Base-by-base conservation (phyloP, 2,113 vertebrate genomes). In the Coreoperca whiteheadi region DNA sequence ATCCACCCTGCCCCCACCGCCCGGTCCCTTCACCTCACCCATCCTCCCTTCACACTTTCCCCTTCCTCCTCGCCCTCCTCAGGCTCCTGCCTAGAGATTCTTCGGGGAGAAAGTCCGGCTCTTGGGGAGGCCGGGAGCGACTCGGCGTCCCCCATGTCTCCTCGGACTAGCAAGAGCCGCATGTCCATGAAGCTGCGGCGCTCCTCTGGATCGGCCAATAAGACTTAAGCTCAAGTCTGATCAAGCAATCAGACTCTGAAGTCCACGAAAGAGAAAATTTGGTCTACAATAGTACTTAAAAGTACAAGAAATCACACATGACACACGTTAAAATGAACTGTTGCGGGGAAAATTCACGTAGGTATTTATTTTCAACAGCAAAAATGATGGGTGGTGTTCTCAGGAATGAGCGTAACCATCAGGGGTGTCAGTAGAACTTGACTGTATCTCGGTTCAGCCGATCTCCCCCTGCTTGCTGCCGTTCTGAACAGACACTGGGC, bases 161-260 rank as follows among this genome's bases (percentile, higher is more conserved):
- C 98, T 94, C 97, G 98, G 94, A 97, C 97, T 97, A 99, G 97
- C 97, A 99, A 99, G 95, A 99, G 96, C 92, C 98, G 98, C 91
- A 97, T 99, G 97, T 99, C 98, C 89, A 97, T 99, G 97, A 99
- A 99, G 93, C 96, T 99, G 87, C 97, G 98, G 23, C 97, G 98
- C 81, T 99, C 98, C 72, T 99, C 98, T 1, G 98, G 97, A 92
- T 99, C 98, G 1, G 98, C 98, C 95, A 99, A 99, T 94, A 99
- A 99, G 94, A 98, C 97, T 93, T 99, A 84, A 97, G 59, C 21
- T 64, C 9, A 18, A 3, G 43, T 63, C 72, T 18, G 64, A 60
- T 70, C 21, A 54, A 50, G 59, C 59, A 79, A 6, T 70, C 4
- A 37, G 32, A 74, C 50, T 12, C 16, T 0, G 25, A 11, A 32